Conservation (phyloP, 2,113 vertebrate species). For the Natator depressus region DNA sequence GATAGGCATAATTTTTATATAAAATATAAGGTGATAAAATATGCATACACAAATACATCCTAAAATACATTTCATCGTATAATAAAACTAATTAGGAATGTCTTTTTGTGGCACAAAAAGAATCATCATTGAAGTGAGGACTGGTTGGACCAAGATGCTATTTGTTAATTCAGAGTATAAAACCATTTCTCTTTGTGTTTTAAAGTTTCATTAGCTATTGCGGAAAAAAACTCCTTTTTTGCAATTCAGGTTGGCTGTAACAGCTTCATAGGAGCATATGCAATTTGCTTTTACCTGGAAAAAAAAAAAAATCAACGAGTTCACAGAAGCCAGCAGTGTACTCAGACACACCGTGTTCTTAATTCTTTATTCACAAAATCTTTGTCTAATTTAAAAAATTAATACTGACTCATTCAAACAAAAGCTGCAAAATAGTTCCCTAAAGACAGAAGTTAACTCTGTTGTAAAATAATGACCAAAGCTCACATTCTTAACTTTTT, state of each 20-base stretch:
- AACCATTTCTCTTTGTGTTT: slow-evolving; percentile 32
- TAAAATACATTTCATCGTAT: neutral
- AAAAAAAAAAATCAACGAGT: slow-evolving; percentile 19
- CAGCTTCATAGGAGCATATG: neutral
- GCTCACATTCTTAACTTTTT: slow-evolving; percentile 28
- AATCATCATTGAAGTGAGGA: slow-evolving; percentile 34
- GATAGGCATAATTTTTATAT: neutral
- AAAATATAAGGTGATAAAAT: neutral
- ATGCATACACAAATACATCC: neutral
- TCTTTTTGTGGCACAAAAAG: slow-evolving; percentile 5
- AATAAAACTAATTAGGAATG: neutral
- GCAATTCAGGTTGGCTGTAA: neutral
- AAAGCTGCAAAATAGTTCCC: slow-evolving; percentile 62
- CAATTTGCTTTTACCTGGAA: slow-evolving; percentile 35
- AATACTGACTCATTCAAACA: slow-evolving; percentile 50
- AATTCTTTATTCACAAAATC: slow-evolving; percentile 33
- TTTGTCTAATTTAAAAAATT: slow-evolving; percentile 55
- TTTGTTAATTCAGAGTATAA: slow-evolving; percentile 3
- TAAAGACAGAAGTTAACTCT: slow-evolving; percentile 60
- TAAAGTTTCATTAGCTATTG: slow-evolving; percentile 24
- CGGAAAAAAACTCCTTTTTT: neutral
- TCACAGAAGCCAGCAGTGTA: neutral
- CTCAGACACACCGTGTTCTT: neutral
- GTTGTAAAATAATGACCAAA: slow-evolving; percentile 53
- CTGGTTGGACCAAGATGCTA: slow-evolving; percentile 32